phyloP scores from a whole-genome alignment of 2,113 vertebrate genomes.

The Boleophthalmus pectinirostris region DNA sequence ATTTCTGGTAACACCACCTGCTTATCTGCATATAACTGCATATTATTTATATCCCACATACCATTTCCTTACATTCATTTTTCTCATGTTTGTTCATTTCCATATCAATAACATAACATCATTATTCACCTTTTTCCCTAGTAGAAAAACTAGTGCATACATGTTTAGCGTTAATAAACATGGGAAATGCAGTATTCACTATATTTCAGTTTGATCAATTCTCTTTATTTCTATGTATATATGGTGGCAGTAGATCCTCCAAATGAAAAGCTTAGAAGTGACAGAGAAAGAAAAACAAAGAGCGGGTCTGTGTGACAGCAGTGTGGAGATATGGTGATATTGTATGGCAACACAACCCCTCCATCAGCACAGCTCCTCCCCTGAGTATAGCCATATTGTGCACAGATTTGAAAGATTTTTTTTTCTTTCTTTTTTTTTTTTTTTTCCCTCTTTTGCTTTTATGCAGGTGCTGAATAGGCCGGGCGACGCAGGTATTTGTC shows the following conservation, averaged over 20 bases:
- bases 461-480: conserved; percentile 76
- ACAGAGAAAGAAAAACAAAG: conserved; percentile 20
- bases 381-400: conserved; percentile 63
- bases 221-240: background rate
- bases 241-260: conserved; percentile 29
- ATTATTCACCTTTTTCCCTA: background rate
- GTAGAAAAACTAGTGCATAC: background rate
- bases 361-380: conserved; percentile 58
- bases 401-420: conserved; percentile 57
- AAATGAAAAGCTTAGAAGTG: conserved; percentile 30
- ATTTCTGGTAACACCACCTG: too few species aligned
- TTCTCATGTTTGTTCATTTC: background rate
- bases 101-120: background rate
- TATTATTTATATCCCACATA: too few species aligned
- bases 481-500: conserved; percentile 76
- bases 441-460: conserved; percentile 38
- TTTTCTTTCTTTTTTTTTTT: conserved; percentile 32
- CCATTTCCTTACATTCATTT: background rate
- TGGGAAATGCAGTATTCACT: background rate
- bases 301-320: conserved; percentile 31
- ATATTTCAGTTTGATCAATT: background rate
- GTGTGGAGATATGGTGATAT: conserved; percentile 54
- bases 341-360: conserved; percentile 50
- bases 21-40: too few species aligned
- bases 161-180: background rate